These are phyloP conservation scores for Dromococcyx pavoninus DNA, from an alignment of 2,797 vertebrate genomes.

Conservation along the genomic window DNA sequence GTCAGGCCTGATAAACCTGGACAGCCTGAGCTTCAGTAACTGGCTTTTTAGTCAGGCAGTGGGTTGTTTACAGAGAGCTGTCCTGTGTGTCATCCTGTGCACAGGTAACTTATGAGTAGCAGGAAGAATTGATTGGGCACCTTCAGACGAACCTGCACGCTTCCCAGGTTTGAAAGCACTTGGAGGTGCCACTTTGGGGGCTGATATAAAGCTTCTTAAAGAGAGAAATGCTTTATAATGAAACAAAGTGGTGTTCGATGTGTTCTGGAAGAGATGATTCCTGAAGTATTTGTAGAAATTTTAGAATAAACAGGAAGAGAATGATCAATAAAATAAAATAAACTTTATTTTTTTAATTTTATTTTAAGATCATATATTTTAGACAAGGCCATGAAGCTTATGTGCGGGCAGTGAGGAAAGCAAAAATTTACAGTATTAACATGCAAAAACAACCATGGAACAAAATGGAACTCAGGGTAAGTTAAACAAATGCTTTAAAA, in stretches of 20 bases:
- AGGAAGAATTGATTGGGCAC: not conserved
- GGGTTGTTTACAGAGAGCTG: not conserved
- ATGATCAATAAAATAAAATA: not conserved
- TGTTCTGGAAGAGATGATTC: not conserved
- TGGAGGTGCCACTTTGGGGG: not conserved
- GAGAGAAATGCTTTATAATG: not conserved
- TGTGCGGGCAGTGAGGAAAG: constrained; percentile 90
- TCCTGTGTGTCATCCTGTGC: not conserved
- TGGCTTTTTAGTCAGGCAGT: too few relatives aligned
- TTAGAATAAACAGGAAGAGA: not conserved
- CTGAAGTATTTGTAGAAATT: not conserved
- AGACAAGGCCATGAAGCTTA: constrained; percentile 98
- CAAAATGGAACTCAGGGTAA: constrained; percentile 97
- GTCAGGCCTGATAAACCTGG: fast-evolving
- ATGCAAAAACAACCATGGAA: constrained; percentile 98
- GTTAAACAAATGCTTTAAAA: not conserved
- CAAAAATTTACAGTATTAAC: constrained; percentile 93
- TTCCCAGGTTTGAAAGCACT: not conserved
- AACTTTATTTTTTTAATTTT: not conserved
- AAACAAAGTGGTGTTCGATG: not conserved
- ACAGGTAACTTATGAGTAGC: not conserved
- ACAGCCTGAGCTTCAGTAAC: not conserved
- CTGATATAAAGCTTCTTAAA: not conserved
- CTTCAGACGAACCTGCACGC: not conserved
- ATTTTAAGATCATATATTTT: constrained; percentile 92